Conservation (phyloP, 2,113 vertebrate species). For the Atractosteus spatula region DNA sequence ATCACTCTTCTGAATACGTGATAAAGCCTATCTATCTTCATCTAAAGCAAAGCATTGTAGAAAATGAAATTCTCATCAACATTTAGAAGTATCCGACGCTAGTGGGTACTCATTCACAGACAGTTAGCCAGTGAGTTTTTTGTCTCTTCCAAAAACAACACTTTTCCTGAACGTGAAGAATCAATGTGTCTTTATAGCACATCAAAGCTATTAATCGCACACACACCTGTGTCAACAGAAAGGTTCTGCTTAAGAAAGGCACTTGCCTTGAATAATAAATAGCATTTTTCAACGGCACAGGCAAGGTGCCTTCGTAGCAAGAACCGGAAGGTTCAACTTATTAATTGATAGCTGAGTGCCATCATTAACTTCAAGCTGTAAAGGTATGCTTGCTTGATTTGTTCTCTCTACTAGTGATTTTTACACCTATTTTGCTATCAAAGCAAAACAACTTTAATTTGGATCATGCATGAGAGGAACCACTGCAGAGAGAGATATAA, state of each 20-base stretch:
- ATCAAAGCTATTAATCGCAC: conserved; percentile 37
- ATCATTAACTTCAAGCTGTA: no score
- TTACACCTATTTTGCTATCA: no score
- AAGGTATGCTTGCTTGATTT: no score
- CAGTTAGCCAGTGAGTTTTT: no score
- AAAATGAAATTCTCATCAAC: conserved; percentile 1
- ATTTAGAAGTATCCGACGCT: not conserved
- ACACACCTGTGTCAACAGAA: conserved; percentile 3
- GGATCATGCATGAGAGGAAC: no score
- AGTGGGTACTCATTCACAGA: not conserved
- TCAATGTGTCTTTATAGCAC: conserved; percentile 29
- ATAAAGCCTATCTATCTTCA: conserved; percentile 5
- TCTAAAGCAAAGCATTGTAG: not conserved
- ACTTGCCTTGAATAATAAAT: conserved; percentile 23
- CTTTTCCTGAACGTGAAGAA: conserved; percentile 40
- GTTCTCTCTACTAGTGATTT: no score
- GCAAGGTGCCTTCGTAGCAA: no score
- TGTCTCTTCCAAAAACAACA: conserved; percentile 21
- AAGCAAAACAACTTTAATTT: no score
- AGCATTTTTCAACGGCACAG: no score
- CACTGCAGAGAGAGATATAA: no score
- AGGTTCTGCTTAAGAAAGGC: conserved; percentile 17
- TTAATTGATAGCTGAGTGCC: no score
- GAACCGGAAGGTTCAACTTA: no score
- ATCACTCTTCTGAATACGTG: conserved; percentile 6